Percentiles rank a stretch among this genome's conserved stretches.
phyloP scores from a whole-genome alignment of 2,113 vertebrate genomes.

The Lathamus discolor region DNA sequence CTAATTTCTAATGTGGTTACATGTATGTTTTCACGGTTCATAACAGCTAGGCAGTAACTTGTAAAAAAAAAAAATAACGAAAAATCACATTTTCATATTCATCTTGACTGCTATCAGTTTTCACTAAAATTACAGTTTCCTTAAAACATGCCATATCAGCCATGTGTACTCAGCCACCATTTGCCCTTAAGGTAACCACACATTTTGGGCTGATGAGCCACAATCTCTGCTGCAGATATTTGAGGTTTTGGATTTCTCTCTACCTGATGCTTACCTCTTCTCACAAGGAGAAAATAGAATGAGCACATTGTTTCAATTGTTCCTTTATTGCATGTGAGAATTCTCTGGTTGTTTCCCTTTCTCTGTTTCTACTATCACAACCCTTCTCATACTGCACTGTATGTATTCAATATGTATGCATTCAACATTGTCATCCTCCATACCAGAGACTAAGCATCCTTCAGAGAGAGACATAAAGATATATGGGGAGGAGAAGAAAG shows the following conservation, averaged over 20 bases:
- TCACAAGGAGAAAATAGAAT: not conserved
- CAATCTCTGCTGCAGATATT: not conserved
- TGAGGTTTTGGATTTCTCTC: not conserved
- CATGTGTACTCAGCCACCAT: not conserved
- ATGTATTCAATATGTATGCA: not conserved
- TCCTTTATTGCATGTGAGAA: not conserved
- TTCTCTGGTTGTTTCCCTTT: not conserved
- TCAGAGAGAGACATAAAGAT: not conserved
- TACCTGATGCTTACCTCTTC: not conserved
- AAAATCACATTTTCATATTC: not conserved
- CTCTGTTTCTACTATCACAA: not conserved
- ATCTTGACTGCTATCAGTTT: not conserved
- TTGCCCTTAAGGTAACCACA: not conserved
- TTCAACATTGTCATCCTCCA: not conserved
- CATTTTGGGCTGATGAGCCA: not conserved
- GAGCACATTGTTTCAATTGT: not conserved
- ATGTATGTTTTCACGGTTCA: not conserved
- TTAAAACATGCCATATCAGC: not conserved
- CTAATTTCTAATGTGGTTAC: not conserved
- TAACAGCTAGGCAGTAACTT: not conserved
- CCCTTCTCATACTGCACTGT: fast-evolving
- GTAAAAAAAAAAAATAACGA: not conserved
- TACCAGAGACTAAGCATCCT: not conserved
- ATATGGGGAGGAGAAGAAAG: not conserved
- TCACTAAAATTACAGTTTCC: not conserved